These are phyloP conservation scores for Graptemys geographica DNA, from an alignment of 2,797 vertebrate species.

Conservation along the genomic window DNA sequence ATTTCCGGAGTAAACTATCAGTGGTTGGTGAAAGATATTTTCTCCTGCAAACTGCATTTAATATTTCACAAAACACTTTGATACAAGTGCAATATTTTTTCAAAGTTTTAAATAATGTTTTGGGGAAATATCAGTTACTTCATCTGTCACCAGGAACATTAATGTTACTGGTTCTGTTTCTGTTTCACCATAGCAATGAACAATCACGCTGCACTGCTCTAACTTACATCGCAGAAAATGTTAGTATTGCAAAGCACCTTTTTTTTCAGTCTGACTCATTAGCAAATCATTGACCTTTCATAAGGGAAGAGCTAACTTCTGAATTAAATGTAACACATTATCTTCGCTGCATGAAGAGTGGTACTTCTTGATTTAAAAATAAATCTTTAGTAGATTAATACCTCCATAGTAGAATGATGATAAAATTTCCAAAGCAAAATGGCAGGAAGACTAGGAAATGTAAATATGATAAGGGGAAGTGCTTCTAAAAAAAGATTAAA, in stretches of 20 bases:
- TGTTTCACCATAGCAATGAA: not conserved
- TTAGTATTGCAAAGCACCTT: not conserved
- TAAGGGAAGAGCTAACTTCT: not conserved
- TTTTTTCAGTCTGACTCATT: not conserved
- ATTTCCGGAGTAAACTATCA: not conserved
- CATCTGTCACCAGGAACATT: not conserved
- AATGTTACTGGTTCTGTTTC: not conserved
- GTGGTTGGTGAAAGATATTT: not conserved
- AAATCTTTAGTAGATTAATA: not conserved
- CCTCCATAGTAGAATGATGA: not conserved
- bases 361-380: not conserved
- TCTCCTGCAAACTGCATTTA: not conserved
- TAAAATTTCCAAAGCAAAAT: not conserved
- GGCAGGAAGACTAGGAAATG: not conserved
- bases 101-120: not conserved
- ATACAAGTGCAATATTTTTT: not conserved
- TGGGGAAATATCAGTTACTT: not conserved
- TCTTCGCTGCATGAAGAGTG: not conserved
- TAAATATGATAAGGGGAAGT: not conserved
- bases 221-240: not conserved
- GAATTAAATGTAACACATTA: not conserved
- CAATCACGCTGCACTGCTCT: not conserved
- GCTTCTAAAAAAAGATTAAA: not conserved
- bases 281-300: not conserved
- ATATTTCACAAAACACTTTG: not conserved